Conservation (phyloP, 2,113 vertebrate genomes). For the Notothenia rossii region DNA sequence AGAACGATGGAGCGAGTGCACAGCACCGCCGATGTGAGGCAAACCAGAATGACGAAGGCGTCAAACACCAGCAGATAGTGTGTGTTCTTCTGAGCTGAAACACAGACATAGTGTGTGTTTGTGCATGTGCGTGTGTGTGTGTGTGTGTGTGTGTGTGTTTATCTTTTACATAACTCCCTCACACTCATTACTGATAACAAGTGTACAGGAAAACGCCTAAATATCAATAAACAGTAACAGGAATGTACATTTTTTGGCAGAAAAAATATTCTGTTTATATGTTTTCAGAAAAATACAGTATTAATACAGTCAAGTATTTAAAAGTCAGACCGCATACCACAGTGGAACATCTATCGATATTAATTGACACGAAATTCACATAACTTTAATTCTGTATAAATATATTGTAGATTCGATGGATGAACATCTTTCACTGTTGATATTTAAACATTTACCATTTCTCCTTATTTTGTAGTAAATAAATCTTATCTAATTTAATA, state of each 20-base stretch:
- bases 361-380: background rate
- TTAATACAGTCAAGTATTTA: background rate
- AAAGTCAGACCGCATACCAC: background rate
- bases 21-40: conserved; percentile 90
- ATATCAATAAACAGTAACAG: background rate
- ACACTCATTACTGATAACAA: conserved; percentile 42
- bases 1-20: conserved; percentile 94
- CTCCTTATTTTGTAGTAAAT: no score
- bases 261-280: background rate
- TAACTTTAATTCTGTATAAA: no score
- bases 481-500: no score
- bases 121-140: background rate
- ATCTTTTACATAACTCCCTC: conserved; percentile 45
- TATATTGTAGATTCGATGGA: no score
- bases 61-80: conserved; percentile 93
- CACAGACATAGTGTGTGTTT: conserved; percentile 20
- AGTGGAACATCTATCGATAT: background rate
- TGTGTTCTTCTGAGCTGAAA: conserved; percentile 90
- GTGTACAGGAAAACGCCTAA: conserved; percentile 28
- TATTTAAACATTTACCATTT: no score
- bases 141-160: background rate
- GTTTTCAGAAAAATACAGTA: background rate
- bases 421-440: no score
- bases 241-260: background rate
- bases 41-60: conserved; percentile 90